These are phyloP conservation scores for Adoxophyes honmai DNA, from an alignment of 1,140 invertebrate genomes.

Conservation along the genomic window DNA sequence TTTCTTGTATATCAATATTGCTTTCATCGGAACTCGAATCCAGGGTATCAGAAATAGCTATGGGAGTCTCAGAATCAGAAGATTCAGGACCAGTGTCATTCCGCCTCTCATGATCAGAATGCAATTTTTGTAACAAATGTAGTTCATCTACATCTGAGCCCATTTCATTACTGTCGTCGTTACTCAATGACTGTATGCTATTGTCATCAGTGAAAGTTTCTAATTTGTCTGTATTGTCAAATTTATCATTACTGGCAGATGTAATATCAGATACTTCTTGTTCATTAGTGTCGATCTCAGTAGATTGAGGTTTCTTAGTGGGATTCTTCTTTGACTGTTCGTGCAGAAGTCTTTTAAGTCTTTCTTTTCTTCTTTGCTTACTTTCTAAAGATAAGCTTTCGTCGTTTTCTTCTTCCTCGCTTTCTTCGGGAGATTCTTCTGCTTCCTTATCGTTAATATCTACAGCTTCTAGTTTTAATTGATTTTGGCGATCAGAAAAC, in stretches of 20 bases:
- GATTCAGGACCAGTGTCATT: conserved; percentile 38
- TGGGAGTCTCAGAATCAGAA: conserved; percentile 46
- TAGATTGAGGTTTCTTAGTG: conserved; percentile 7
- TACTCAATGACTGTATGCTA: conserved; percentile 26
- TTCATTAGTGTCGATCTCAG: neutral
- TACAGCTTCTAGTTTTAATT: conserved; percentile 55
- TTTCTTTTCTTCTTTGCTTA: conserved; percentile 58
- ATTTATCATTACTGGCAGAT: conserved; percentile 13
- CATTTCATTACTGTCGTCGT: conserved; percentile 32
- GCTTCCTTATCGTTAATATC: conserved; percentile 70
- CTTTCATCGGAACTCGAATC: conserved; percentile 30
- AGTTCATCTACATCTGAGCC: conserved; percentile 61
- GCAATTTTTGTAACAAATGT: conserved; percentile 56
- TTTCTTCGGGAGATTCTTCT: conserved; percentile 61
- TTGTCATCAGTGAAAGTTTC: conserved; percentile 1
- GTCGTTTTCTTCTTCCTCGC: conserved; percentile 51
- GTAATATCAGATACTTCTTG: conserved; percentile 3
- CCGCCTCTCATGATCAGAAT: conserved; percentile 43
- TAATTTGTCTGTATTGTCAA: conserved; percentile 18
- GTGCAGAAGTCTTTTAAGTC: conserved; percentile 46
- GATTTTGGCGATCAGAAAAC: conserved; percentile 60
- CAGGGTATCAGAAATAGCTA: conserved; percentile 55
- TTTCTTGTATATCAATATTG: conserved; percentile 17
- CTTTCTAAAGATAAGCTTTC: conserved; percentile 37
- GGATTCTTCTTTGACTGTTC: conserved; percentile 45